These are phyloP conservation scores for Drosophila nebulosa DNA, from an alignment of 1,140 invertebrate species.

Conservation along the genomic window DNA sequence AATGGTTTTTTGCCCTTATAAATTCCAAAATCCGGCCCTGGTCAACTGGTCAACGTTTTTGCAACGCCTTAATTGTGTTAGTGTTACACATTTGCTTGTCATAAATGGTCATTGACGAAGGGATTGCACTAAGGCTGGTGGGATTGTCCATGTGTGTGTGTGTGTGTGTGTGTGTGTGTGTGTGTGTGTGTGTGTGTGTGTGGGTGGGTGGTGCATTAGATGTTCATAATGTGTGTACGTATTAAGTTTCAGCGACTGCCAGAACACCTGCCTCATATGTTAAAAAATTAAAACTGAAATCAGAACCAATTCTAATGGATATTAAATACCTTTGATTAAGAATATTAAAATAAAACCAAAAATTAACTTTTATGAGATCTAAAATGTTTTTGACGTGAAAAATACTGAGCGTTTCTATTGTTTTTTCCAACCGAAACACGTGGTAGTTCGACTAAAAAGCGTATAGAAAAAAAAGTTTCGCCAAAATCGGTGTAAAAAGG, in stretches of 20 bases:
- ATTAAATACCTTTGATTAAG: too few relatives aligned
- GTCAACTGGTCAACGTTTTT: background rate
- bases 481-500: too few relatives aligned
- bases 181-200: background rate
- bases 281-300: background rate
- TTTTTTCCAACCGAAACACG: too few relatives aligned
- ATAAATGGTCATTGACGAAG: slow-evolving; percentile 23
- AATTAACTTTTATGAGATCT: too few relatives aligned
- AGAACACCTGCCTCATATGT: background rate
- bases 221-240: background rate
- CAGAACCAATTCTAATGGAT: too few relatives aligned
- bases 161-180: background rate
- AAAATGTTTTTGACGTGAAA: too few relatives aligned
- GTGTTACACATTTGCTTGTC: slow-evolving; percentile 44
- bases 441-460: too few relatives aligned
- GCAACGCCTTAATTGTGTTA: slow-evolving; percentile 55
- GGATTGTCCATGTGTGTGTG: background rate
- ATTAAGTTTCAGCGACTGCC: background rate
- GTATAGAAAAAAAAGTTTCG: too few relatives aligned
- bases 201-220: too few relatives aligned
- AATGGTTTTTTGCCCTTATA: background rate
- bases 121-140: background rate
- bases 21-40: background rate
- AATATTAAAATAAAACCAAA: too few relatives aligned
- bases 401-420: too few relatives aligned